These are phyloP conservation scores for Coptotermes formosanus DNA, from an alignment of 1,140 invertebrate species.

Conservation along the genomic window DNA sequence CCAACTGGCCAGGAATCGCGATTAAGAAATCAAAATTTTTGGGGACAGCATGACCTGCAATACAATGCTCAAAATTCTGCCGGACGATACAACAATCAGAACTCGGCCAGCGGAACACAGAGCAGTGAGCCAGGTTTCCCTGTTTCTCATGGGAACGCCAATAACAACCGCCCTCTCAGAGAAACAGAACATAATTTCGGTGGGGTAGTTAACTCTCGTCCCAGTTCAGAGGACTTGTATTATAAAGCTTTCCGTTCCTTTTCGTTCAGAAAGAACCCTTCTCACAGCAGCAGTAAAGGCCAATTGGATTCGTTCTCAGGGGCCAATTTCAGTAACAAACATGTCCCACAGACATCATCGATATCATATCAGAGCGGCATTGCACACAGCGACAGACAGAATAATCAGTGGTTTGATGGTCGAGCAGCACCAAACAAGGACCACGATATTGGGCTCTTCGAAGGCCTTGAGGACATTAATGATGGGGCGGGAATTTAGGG, in stretches of 20 bases:
- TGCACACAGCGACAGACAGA: not conserved
- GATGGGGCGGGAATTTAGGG: not conserved
- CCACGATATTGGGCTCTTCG: not conserved
- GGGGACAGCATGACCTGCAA: not conserved
- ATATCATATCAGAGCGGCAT: not conserved
- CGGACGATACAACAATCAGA: not conserved
- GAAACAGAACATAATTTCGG: not conserved
- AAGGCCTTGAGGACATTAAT: conserved; percentile 8
- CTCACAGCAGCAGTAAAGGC: not conserved
- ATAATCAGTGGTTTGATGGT: not conserved
- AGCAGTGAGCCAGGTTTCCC: not conserved
- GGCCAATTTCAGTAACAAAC: too few species aligned
- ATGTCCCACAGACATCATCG: too few species aligned
- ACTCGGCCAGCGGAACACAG: not conserved
- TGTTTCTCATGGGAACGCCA: not conserved
- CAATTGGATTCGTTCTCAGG: not conserved
- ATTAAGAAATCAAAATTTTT: not conserved
- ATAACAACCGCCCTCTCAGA: not conserved
- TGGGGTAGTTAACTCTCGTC: not conserved
- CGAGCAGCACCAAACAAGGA: not conserved
- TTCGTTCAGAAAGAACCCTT: conserved; percentile 6
- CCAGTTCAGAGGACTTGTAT: conserved; percentile 13
- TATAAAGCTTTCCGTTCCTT: conserved; percentile 22
- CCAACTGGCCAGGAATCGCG: not conserved
- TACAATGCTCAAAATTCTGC: not conserved